Evolutionary conservation across 2,113 vertebrate species (phyloP).

Genomic region (Prietella phreatophila): DNA sequence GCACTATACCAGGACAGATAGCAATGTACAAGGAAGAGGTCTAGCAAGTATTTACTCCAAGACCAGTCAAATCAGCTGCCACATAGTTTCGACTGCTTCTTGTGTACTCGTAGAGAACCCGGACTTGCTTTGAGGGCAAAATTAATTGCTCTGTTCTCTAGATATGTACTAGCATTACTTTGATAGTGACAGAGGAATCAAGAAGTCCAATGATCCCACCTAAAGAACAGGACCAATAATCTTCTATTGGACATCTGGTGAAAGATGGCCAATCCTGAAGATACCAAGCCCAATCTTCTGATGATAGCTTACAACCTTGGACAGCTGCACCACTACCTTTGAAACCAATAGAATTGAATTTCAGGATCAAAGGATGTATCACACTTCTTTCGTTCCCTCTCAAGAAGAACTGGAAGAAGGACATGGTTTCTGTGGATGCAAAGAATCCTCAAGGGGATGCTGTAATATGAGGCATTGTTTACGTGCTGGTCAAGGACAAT

Average conservation of each 20-base stretch:
- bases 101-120: not conserved
- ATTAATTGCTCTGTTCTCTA: not conserved
- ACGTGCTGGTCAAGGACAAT: slow-evolving; percentile 51
- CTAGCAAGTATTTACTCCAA: not conserved
- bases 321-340: not conserved
- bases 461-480: slow-evolving; percentile 54
- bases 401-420: slow-evolving; percentile 4
- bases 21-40: not conserved
- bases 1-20: not conserved
- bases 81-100: not conserved
- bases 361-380: not conserved
- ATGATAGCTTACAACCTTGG: not conserved
- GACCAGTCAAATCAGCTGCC: not conserved
- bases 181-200: not conserved
- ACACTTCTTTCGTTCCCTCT: not conserved
- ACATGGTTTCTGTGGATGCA: slow-evolving; percentile 45
- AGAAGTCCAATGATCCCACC: not conserved
- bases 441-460: slow-evolving; percentile 31
- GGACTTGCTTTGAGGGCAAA: not conserved
- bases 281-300: not conserved
- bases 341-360: not conserved
- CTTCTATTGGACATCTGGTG: too few relatives aligned
- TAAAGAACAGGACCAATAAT: slow-evolving; percentile 1
- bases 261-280: not conserved
- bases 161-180: not conserved